Percentiles rank a stretch among this genome's conserved stretches.
These are phyloP conservation scores for Melanotaenia trifasciata DNA, from an alignment of 2,797 vertebrate genomes.

Conservation along the genomic window DNA sequence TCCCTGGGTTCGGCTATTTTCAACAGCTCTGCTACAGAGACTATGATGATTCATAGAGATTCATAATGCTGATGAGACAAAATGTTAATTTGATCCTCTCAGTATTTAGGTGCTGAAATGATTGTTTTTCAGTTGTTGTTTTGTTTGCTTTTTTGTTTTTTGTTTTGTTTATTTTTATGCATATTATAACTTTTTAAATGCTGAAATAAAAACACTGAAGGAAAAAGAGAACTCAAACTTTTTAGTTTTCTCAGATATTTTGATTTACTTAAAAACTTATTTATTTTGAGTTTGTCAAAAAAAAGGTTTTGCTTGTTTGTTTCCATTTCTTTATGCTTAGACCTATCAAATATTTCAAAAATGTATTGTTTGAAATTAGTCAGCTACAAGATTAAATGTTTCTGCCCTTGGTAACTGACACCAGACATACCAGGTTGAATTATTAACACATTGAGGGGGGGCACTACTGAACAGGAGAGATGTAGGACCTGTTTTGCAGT, in stretches of 20 bases:
- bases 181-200: not conserved
- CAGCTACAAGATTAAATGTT: not conserved
- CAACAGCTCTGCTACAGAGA: constrained; percentile 47
- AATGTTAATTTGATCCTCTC: constrained; percentile 44
- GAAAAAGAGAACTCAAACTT: not conserved
- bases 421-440: not conserved
- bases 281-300: too few relatives aligned
- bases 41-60: constrained; percentile 23
- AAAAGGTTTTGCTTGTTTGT: not conserved
- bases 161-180: too few relatives aligned
- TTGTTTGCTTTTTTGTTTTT: not conserved
- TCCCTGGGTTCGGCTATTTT: constrained; percentile 59
- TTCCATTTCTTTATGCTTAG: not conserved
- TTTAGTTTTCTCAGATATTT: not conserved
- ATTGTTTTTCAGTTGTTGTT: constrained; percentile 41
- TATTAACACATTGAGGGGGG: not conserved
- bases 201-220: not conserved
- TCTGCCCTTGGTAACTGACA: not conserved
- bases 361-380: not conserved
- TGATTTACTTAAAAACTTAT: not conserved
- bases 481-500: too few relatives aligned
- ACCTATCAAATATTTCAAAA: not conserved
- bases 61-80: constrained; percentile 39
- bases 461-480: too few relatives aligned
- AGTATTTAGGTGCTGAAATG: constrained; percentile 48